Conservation (phyloP, 2,797 vertebrate species). For the Gallinago stenura region DNA sequence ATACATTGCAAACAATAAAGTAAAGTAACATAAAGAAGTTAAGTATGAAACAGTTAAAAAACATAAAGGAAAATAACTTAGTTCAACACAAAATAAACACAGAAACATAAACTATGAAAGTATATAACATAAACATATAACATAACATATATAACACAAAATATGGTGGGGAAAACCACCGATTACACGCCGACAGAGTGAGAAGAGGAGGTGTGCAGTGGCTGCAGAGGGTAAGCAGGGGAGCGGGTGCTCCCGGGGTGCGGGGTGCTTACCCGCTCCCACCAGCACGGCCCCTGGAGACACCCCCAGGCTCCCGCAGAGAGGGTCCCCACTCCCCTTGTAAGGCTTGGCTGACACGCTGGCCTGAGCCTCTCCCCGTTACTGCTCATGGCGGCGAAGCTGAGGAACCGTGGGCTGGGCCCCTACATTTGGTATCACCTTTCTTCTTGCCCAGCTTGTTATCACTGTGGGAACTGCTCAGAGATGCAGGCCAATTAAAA, state of each 20-base stretch:
- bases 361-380: background rate
- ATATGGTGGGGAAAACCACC: background rate
- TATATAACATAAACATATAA: constrained; percentile 20
- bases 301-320: background rate
- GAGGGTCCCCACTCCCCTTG: background rate
- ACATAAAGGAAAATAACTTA: constrained; percentile 44
- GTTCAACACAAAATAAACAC: constrained; percentile 51
- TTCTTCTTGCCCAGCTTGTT: background rate
- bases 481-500: background rate
- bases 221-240: background rate
- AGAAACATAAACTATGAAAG: background rate
- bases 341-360: background rate
- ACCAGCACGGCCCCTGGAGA: background rate
- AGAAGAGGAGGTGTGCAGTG: background rate
- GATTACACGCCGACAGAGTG: background rate
- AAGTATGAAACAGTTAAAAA: constrained; percentile 52
- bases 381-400: background rate
- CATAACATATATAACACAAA: background rate
- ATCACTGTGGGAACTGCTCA: background rate
- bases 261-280: background rate
- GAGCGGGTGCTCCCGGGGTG: background rate
- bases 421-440: background rate
- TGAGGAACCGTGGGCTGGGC: background rate
- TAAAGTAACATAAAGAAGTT: constrained; percentile 3
- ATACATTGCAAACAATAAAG: constrained; percentile 49